Evolutionary conservation across 1,140 invertebrate genomes (phyloP), one percentile per base, ranked within the genome.

Genomic region (Musca vetustissima): DNA sequence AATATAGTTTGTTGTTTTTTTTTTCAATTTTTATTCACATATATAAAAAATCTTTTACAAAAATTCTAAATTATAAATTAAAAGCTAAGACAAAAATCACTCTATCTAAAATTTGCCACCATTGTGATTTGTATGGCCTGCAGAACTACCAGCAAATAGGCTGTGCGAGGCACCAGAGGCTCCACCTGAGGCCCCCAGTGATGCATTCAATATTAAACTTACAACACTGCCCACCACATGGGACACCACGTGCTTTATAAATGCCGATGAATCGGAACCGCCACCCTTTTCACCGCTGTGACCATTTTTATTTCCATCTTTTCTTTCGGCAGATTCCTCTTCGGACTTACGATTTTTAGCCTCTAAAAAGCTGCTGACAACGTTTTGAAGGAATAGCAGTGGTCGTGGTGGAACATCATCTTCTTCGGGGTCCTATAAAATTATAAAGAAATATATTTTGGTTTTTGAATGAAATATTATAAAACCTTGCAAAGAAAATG

Each of bases 341-440:
- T 66, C 70, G 6, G 67, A 64, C 0, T 70, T 73, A 0, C 77
- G 73, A 50, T 76, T 74, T 59, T 80, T 82, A 0, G 80, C 73
- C 59, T 81, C 75, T 13, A 76, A 24, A 19, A 82, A 82, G 43
- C 74, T 74, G 53, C 68, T 74, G 0, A 82, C 50, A 3, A 82
- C 73, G 53, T 73, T 82, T 64, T 76, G 73, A 47, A 76, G 68
- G 7, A 82, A 82, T 8, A 75, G 65, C n/a, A 75, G 52, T 7
- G 80, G 80, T 36, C 80, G 76, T 4, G 76, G 75, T 0, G 73
- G 75, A 3, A 2, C 24, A 15, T 78, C 80, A 32, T 82, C 80
- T 11, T 82, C 79, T 24, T 82, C 80, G 8, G 80, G 80, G 70
- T 82, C 80, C 80, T 82, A 36, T 17, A n/a, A n/a, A n/a, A 48